A percentile compares a stretch with the other conserved stretches of the same genome.
phyloP scores from a whole-genome alignment of 2,888 invertebrate genomes.

The Lithophane semibrunnea region DNA sequence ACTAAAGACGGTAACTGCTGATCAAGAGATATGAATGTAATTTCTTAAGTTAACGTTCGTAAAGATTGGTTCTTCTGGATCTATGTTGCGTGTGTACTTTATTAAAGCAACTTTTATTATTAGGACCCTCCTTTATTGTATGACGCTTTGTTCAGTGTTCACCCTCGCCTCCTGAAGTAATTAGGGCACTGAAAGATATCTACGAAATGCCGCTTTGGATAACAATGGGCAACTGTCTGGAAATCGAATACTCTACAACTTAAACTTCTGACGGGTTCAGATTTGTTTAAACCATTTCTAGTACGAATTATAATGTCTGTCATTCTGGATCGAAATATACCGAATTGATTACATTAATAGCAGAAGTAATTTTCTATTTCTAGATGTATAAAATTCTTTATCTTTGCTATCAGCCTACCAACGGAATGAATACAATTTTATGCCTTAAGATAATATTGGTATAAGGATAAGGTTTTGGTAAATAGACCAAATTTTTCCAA shows the following conservation, averaged over 20 bases:
- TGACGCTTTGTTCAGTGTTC: constrained; percentile 43
- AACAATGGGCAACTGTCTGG: constrained; percentile 42
- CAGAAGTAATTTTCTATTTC: not conserved
- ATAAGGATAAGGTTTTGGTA: constrained; percentile 20
- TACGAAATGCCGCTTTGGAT: constrained; percentile 34
- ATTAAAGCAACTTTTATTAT: constrained; percentile 57
- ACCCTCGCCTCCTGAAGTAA: constrained; percentile 44
- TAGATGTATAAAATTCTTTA: not conserved
- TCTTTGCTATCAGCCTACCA: not conserved
- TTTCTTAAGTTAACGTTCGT: not conserved
- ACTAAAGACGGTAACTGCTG: not conserved
- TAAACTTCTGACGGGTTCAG: constrained; percentile 8
- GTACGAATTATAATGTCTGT: not conserved
- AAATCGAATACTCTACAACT: constrained; percentile 19
- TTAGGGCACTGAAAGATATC: constrained; percentile 48
- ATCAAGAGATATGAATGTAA: not conserved
- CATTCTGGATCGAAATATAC: not conserved
- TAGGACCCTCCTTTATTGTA: constrained; percentile 48
- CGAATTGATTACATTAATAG: not conserved
- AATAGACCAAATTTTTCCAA: not conserved
- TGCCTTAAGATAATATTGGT: constrained; percentile 7
- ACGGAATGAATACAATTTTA: not conserved
- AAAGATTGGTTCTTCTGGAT: constrained; percentile 35
- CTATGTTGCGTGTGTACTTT: constrained; percentile 1
- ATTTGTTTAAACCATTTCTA: constrained; percentile 6